Base-by-base conservation (phyloP, 2,797 vertebrate species). In the Propithecus deckenii region DNA sequence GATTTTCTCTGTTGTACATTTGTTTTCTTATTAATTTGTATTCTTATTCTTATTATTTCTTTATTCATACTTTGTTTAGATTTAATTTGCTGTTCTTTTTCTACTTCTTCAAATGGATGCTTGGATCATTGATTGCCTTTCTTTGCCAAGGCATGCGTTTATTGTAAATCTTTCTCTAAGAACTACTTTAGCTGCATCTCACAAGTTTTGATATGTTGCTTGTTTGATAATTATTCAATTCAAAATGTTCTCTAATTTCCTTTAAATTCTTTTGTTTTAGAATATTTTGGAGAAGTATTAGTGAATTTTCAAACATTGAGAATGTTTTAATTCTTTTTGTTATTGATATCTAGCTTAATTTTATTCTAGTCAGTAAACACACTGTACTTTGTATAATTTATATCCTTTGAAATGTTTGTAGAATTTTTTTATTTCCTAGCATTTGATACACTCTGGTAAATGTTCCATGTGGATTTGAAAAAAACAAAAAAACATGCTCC, bases 321-420 rank as follows among this genome's bases (percentile, higher is more conserved):
- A 90, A 61, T 86, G 38, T 85, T 91, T 90, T 65, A 72, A 79
- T 89, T 91, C n/a, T 74, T 83, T 72, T 71, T n/a, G 48, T 63
- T 91, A 63, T 41, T 78, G 46, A 91, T 72, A 41, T 78, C 17
- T 84, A 87, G 52, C 57, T 84, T 83, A 75, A 41, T 71, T 93
- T 94, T 91, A 69, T 41, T 59, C 23, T 4, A 46, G 18, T 75
- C 7, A 50, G 7, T 76, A 85, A 72, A 84, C 32, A 67, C 65
- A 91, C n/a, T 59, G 41, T 89, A 91, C 25, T 65, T n/a, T 71
- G 10, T 55, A 87, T 28, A 74, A 92, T 80, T 81, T 71, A 61
- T 67, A 72, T 80, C 25, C 57, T 92, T 55, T 69, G 52, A 94
- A 90, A 84, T 86, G n/a, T 72, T 86, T 83, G n/a, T 43, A 79